Conservation (phyloP, 2,113 vertebrate genomes). For the Connochaetes taurinus region DNA sequence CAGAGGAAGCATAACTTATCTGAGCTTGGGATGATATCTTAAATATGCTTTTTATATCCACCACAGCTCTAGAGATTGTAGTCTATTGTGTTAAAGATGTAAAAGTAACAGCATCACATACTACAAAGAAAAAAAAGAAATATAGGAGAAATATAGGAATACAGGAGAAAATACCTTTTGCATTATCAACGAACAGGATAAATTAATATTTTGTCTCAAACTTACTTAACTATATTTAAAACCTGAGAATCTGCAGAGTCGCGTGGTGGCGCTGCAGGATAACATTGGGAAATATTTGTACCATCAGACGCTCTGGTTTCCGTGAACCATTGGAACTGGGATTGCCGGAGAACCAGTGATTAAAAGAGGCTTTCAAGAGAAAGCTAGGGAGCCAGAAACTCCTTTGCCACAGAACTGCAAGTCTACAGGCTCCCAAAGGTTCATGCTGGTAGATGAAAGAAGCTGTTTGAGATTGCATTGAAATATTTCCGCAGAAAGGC, state of each 20-base stretch:
- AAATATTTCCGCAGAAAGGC: not conserved
- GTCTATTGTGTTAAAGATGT: not conserved
- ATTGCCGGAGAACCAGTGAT: not conserved
- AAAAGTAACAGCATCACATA: not conserved
- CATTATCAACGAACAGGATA: not conserved
- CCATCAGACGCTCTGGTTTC: not conserved
- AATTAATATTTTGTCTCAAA: constrained; percentile 2
- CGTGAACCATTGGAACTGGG: not conserved
- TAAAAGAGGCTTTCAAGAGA: not conserved
- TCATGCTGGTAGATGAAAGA: not conserved
- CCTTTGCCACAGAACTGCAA: not conserved
- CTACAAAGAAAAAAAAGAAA: not conserved
- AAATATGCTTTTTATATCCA: constrained; percentile 1
- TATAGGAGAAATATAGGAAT: not conserved
- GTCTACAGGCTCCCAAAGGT: not conserved
- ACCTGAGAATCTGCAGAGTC: not conserved
- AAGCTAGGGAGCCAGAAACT: not conserved
- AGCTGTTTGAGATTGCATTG: not conserved
- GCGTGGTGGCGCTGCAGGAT: constrained; percentile 68
- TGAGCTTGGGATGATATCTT: not conserved
- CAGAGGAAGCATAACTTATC: not conserved
- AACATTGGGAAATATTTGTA: not conserved
- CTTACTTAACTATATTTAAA: not conserved
- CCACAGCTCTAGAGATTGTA: not conserved
- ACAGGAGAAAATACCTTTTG: not conserved